Evolutionary conservation across 2,113 vertebrate species (phyloP).

Genomic region (Apteryx mantelli): DNA sequence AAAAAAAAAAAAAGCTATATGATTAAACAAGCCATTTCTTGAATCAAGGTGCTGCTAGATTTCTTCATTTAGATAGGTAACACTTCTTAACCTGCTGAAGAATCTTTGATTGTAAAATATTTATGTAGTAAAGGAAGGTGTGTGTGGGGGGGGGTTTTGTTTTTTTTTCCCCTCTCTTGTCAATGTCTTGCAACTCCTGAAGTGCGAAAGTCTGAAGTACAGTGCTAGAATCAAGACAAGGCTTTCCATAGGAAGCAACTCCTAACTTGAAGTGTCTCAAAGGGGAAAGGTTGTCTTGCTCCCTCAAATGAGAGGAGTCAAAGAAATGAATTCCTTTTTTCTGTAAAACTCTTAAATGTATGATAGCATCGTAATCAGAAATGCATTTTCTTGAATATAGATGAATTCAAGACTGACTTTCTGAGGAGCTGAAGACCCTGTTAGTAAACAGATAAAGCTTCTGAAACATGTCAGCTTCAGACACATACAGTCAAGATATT

Average conservation of each 20-base stretch:
- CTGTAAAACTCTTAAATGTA: not conserved
- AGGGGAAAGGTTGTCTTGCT: not conserved
- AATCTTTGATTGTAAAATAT: not conserved
- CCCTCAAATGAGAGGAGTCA: not conserved
- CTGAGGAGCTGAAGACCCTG: not conserved
- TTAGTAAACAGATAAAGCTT: not conserved
- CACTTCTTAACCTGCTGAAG: not conserved
- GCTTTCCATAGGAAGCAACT: not conserved
- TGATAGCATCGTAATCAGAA: too few species aligned
- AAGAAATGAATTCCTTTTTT: not conserved
- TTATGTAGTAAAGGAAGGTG: not conserved
- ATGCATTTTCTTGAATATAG: too few species aligned
- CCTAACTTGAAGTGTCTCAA: not conserved
- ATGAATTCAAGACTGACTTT: not conserved
- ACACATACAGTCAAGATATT: not conserved
- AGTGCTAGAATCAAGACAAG: not conserved
- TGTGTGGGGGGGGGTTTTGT: not conserved
- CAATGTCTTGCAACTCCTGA: not conserved
- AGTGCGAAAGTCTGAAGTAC: not conserved
- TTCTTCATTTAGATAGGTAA: not conserved
- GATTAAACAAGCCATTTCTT: not conserved
- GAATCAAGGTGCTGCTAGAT: not conserved
- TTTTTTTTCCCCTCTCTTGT: not conserved
- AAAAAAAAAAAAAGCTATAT: not conserved
- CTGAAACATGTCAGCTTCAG: not conserved